phyloP scores from a whole-genome alignment of 2,113 vertebrate species.

The Varanus komodoensis region DNA sequence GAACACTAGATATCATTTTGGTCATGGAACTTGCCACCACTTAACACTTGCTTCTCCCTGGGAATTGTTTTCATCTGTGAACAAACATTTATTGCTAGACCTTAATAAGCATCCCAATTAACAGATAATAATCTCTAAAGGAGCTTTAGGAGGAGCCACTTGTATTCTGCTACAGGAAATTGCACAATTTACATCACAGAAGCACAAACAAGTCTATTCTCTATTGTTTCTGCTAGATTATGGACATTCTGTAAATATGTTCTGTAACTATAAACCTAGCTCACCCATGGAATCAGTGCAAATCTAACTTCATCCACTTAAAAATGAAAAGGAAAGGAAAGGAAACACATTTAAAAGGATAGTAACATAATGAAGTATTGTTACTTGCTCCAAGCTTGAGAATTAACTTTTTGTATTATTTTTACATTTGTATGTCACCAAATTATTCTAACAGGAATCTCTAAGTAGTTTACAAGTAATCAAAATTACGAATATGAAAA shows the following conservation, averaged over 20 bases:
- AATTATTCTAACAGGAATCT: too few relatives aligned
- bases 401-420: not conserved
- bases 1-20: not conserved
- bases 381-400: not conserved
- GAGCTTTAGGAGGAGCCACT: not conserved
- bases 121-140: not conserved
- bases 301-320: not conserved
- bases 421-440: too few relatives aligned
- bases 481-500: too few relatives aligned
- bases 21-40: not conserved
- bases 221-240: not conserved
- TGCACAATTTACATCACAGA: not conserved
- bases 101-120: constrained; percentile 3
- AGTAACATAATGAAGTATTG: not conserved
- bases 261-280: not conserved
- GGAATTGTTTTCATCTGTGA: not conserved
- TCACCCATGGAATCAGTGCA: not conserved
- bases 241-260: not conserved
- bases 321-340: not conserved
- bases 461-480: too few relatives aligned
- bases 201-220: not conserved
- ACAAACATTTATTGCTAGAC: not conserved
- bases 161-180: not conserved
- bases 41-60: not conserved
- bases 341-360: not conserved